phyloP scores from a whole-genome alignment of 2,888 invertebrate genomes.

The Mesorhabditis spiculigera region DNA sequence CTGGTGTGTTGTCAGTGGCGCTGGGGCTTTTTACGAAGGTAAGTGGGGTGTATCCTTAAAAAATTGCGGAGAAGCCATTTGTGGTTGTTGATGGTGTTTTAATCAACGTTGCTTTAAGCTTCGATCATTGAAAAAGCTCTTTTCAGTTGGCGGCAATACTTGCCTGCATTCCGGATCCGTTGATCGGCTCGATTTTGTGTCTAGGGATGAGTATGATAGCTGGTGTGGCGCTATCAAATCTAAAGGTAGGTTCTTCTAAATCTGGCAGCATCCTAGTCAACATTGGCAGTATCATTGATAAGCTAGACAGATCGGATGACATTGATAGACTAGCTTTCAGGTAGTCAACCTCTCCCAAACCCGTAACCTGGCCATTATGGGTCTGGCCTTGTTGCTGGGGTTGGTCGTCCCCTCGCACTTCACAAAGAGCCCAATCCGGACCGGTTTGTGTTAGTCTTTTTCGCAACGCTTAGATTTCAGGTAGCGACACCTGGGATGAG shows the following conservation, averaged over 20 bases:
- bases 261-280: too few species aligned
- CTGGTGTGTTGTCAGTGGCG: slow-evolving; percentile 33
- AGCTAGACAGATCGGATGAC: too few species aligned
- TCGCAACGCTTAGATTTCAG: background rate
- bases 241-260: slow-evolving; percentile 26
- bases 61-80: too few species aligned
- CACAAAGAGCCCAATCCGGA: slow-evolving; percentile 28
- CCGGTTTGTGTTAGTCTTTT: slow-evolving; percentile 15
- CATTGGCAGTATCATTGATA: too few species aligned
- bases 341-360: slow-evolving; percentile 30
- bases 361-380: slow-evolving; percentile 47
- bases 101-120: background rate
- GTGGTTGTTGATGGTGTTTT: too few species aligned
- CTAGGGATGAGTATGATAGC: slow-evolving; percentile 53
- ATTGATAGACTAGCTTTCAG: slow-evolving; percentile 11
- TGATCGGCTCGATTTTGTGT: slow-evolving; percentile 46
- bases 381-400: slow-evolving; percentile 41
- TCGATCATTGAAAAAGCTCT: background rate
- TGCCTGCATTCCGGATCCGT: slow-evolving; percentile 47
- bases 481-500: slow-evolving; percentile 1
- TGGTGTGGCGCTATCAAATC: slow-evolving; percentile 45
- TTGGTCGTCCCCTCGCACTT: slow-evolving; percentile 40
- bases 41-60: background rate
- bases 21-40: slow-evolving; percentile 1
- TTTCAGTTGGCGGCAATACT: slow-evolving; percentile 41